These are phyloP conservation scores for Oryctes rhinoceros DNA, from an alignment of 1,140 invertebrate species.

Conservation along the genomic window DNA sequence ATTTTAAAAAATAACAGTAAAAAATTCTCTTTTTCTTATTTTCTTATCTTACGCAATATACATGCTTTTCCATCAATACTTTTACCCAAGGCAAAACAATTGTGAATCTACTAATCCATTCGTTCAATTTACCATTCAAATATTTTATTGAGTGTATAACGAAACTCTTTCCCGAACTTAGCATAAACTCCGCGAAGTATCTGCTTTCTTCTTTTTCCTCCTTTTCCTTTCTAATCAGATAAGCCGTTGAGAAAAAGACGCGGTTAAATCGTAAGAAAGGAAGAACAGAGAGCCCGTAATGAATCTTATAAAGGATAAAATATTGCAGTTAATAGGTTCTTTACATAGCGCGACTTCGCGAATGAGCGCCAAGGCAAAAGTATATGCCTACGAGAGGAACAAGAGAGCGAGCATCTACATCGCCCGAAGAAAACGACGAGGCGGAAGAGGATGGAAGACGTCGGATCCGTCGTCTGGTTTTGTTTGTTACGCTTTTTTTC, in stretches of 20 bases:
- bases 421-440: not conserved
- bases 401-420: not conserved
- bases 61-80: too few relatives aligned
- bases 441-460: not conserved
- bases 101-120: too few relatives aligned
- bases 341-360: slow-evolving; percentile 20
- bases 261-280: too few relatives aligned
- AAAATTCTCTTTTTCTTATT: too few relatives aligned
- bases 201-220: not conserved
- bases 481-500: slow-evolving; percentile 21
- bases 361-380: not conserved
- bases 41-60: too few relatives aligned
- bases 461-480: not conserved
- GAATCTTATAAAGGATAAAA: slow-evolving; percentile 34
- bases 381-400: not conserved
- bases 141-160: not conserved
- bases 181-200: not conserved
- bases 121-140: not conserved
- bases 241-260: too few relatives aligned
- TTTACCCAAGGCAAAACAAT: too few relatives aligned
- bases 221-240: not conserved
- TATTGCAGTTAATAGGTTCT: slow-evolving; percentile 31
- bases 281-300: not conserved
- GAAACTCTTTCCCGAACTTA: not conserved
- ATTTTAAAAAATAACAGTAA: too few relatives aligned